A percentile compares a stretch with the other conserved stretches of the same genome.
Conservation (phyloP, 2,797 vertebrate genomes). For the Natrix natrix region DNA sequence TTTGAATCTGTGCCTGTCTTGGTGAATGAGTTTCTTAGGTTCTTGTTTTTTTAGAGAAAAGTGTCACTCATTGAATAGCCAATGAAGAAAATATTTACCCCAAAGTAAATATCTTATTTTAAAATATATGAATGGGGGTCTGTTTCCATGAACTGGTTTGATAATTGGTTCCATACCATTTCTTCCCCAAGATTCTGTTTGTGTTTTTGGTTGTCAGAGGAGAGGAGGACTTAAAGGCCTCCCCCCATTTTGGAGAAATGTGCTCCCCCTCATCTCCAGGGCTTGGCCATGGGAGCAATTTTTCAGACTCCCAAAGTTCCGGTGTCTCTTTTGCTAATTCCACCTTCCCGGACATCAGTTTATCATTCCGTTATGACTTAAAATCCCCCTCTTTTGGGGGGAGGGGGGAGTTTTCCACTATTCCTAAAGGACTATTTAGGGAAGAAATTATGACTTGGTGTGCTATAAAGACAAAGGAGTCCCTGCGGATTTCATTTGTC, state of each 20-base stretch:
- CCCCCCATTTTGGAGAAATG: background rate
- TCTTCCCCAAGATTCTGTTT: slow-evolving; percentile 19
- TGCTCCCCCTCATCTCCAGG: background rate
- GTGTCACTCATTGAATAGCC: slow-evolving; percentile 29
- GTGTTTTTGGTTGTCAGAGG: background rate
- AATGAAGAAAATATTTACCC: slow-evolving; percentile 46
- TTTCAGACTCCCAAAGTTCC: too few species aligned
- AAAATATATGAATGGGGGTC: slow-evolving; percentile 61
- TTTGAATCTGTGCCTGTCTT: slow-evolving; percentile 53
- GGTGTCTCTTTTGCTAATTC: background rate
- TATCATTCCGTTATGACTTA: background rate
- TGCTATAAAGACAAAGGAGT: background rate
- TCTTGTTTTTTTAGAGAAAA: slow-evolving; percentile 4
- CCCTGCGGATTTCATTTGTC: background rate
- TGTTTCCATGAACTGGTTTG: slow-evolving; percentile 58
- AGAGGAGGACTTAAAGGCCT: background rate
- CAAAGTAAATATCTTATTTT: slow-evolving; percentile 54
- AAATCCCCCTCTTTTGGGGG: background rate
- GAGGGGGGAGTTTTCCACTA: too few species aligned
- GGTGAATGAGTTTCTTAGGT: slow-evolving; percentile 30
- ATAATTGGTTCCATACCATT: slow-evolving; percentile 48
- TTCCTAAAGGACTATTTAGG: background rate
- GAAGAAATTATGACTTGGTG: too few species aligned
- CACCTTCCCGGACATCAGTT: background rate
- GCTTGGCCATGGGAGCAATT: background rate